Conservation (phyloP, 30 jellyfish, hydroid and myxozoan genomes). For the Sanderia malayensis region DNA sequence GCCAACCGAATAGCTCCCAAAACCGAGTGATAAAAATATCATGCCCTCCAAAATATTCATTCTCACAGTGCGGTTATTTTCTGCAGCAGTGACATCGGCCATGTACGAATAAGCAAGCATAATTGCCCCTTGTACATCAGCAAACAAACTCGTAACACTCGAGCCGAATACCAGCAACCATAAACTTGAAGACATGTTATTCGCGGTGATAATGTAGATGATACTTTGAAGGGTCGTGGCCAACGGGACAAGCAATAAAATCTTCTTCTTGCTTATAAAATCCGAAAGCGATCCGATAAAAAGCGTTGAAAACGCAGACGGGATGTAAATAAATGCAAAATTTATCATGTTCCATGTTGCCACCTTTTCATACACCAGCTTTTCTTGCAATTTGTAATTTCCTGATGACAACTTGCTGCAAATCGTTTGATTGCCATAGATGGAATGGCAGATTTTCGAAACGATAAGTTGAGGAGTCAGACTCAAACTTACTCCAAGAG, state of each 20-base stretch:
- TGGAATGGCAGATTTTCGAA: no score
- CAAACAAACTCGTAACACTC: constrained; percentile 22
- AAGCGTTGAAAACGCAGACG: constrained; percentile 35
- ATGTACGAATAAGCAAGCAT: constrained; percentile 51
- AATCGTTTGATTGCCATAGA: no score
- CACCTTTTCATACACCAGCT: constrained; percentile 24
- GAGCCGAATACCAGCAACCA: constrained; percentile 41
- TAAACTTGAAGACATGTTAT: not conserved
- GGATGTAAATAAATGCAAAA: constrained; percentile 15
- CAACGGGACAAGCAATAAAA: constrained; percentile 20
- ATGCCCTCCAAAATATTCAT: constrained; percentile 47
- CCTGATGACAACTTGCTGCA: not conserved
- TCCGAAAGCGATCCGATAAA: constrained; percentile 53
- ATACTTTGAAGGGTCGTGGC: constrained; percentile 28
- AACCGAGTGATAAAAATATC: constrained; percentile 37
- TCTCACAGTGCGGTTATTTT: constrained; percentile 35
- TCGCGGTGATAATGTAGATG: constrained; percentile 22
- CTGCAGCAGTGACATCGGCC: constrained; percentile 51
- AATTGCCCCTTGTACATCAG: constrained; percentile 51
- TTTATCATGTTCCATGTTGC: constrained; percentile 44
- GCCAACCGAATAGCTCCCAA: constrained; percentile 46
- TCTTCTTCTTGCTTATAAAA: constrained; percentile 13
- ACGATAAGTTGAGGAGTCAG: no score
- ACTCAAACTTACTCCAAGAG: no score
- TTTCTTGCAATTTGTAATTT: constrained; percentile 8